These are phyloP conservation scores for Luehdorfia chinensis DNA, from an alignment of 1,140 invertebrate species.

Conservation along the genomic window DNA sequence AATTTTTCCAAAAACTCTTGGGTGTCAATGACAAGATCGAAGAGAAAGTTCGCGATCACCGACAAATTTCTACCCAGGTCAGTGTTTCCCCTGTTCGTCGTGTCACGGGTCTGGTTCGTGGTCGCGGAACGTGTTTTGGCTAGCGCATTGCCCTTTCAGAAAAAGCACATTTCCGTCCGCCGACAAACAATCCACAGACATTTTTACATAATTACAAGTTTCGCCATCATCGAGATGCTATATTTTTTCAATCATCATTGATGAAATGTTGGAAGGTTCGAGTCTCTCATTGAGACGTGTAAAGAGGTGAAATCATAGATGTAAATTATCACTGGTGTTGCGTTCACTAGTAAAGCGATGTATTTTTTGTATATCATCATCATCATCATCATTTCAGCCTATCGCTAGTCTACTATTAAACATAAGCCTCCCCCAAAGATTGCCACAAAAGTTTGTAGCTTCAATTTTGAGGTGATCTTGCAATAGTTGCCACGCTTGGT, in stretches of 20 bases:
- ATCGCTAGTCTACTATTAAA: too few relatives aligned
- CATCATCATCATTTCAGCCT: too few relatives aligned
- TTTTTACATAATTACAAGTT: background rate
- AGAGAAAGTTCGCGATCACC: constrained; percentile 73
- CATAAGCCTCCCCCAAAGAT: too few relatives aligned
- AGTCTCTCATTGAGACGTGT: too few relatives aligned
- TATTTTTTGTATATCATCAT: too few relatives aligned
- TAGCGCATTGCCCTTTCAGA: constrained; percentile 8
- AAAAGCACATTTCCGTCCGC: too few relatives aligned
- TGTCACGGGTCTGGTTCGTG: constrained; percentile 8
- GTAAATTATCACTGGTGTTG: background rate
- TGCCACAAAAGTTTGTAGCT: too few relatives aligned
- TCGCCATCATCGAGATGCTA: background rate
- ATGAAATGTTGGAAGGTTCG: too few relatives aligned
- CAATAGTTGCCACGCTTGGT: too few relatives aligned
- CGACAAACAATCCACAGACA: too few relatives aligned
- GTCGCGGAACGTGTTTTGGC: constrained; percentile 3
- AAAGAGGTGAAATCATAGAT: background rate
- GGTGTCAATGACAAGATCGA: constrained; percentile 77
- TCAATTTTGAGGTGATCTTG: too few relatives aligned
- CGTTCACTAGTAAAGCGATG: too few relatives aligned
- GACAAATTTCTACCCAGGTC: constrained; percentile 76
- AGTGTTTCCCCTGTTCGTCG: constrained; percentile 22
- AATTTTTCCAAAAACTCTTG: constrained; percentile 50
- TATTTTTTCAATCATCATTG: background rate